Conservation (phyloP, 2,888 invertebrate genomes). For the Ochlodes sylvanus region DNA sequence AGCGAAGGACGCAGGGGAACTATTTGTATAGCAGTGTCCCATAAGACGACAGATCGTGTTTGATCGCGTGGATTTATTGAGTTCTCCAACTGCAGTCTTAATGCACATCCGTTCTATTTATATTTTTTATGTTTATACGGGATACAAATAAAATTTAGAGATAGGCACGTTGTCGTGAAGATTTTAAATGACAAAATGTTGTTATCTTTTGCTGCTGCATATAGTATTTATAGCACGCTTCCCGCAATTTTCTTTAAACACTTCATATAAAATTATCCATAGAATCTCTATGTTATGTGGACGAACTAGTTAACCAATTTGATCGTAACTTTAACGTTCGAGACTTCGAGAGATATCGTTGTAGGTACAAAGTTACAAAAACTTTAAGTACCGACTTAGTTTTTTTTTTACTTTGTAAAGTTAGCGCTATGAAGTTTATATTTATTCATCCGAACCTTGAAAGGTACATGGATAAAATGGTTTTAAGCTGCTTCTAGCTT, state of each 20-base stretch:
- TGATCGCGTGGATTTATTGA: constrained; percentile 32
- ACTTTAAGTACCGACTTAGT: too few species aligned
- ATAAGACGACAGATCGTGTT: constrained; percentile 24
- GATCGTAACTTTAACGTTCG: too few species aligned
- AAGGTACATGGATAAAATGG: too few species aligned
- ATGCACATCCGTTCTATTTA: constrained; percentile 51
- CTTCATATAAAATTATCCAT: too few species aligned
- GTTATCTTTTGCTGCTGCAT: neutral
- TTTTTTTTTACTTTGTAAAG: too few species aligned
- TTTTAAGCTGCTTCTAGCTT: too few species aligned
- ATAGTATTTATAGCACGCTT: neutral
- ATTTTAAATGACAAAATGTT: constrained; percentile 1
- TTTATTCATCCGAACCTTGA: too few species aligned
- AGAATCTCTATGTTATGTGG: too few species aligned
- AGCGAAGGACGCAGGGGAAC: neutral
- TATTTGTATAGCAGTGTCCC: neutral
- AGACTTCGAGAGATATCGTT: too few species aligned
- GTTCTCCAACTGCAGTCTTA: constrained; percentile 15
- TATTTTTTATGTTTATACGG: constrained; percentile 27
- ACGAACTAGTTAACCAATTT: too few species aligned
- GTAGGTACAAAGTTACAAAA: too few species aligned
- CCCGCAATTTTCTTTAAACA: neutral
- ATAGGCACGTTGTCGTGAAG: neutral
- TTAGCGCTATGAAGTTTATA: too few species aligned
- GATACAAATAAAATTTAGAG: neutral